These are phyloP conservation scores for Pterobdella sp. DNA, from an alignment of 2,888 invertebrate species.

Conservation along the genomic window DNA sequence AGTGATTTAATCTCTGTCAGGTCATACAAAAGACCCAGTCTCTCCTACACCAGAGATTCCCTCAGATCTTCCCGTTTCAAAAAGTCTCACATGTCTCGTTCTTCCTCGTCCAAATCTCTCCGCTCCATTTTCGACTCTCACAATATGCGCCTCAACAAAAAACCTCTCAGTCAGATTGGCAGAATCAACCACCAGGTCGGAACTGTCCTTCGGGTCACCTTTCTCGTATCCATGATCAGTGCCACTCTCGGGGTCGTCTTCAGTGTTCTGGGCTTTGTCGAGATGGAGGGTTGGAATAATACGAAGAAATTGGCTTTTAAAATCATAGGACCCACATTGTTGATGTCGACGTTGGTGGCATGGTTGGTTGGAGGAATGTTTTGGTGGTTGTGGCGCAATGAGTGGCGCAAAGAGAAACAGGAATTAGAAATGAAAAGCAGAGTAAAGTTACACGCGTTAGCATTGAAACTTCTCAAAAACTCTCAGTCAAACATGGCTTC, in stretches of 20 bases:
- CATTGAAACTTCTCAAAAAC: slow-evolving; percentile 38
- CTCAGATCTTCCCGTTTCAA: slow-evolving; percentile 14
- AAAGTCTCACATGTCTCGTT: slow-evolving; percentile 15
- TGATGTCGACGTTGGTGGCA: slow-evolving; percentile 37
- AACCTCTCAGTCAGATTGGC: slow-evolving; percentile 29
- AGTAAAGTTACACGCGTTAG: slow-evolving; percentile 39
- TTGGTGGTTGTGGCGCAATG: slow-evolving; percentile 37
- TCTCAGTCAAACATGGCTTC: slow-evolving; percentile 33
- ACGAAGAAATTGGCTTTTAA: slow-evolving; percentile 35
- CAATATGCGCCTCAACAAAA: slow-evolving; percentile 27
- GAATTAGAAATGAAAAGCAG: slow-evolving; percentile 38
- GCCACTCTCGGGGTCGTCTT: slow-evolving; percentile 37
- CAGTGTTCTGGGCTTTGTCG: slow-evolving; percentile 38
- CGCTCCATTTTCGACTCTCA: slow-evolving; percentile 19
- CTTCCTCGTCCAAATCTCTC: slow-evolving; percentile 16
- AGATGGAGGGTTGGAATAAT: slow-evolving; percentile 33
- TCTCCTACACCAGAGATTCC: slow-evolving; percentile 23
- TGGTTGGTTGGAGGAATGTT: slow-evolving; percentile 38
- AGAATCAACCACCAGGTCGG: slow-evolving; percentile 30
- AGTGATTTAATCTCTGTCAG: slow-evolving; percentile 14
- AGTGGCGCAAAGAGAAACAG: slow-evolving; percentile 38
- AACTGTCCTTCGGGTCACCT: slow-evolving; percentile 36
- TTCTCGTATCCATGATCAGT: slow-evolving; percentile 37
- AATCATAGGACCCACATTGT: slow-evolving; percentile 38
- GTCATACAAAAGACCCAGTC: slow-evolving; percentile 18